Base-by-base conservation (phyloP, 2,113 vertebrate genomes). In the Ophiodon elongatus region DNA sequence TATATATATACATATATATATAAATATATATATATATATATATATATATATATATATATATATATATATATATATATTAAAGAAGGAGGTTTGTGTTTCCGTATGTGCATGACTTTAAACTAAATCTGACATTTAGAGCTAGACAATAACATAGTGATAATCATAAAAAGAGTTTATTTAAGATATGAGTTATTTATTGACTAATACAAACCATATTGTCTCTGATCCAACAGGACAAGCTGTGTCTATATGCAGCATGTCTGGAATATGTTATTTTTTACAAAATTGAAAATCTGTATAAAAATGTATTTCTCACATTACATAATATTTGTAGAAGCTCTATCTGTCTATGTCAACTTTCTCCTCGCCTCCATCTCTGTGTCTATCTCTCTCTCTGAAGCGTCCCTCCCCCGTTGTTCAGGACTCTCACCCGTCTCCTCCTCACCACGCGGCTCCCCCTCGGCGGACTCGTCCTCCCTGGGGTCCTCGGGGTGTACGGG, bases 401-500 rank as follows among this genome's bases (percentile, higher is more conserved):
- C 37, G 57, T 89, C 47, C 43, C 84, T 6, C 73, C 87, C 9
- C 84, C 52, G 17, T 89, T 90, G 41, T 88, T 90, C 35, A 88
- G 59, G 59, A 95, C 84, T 45, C 83, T 95, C 80, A 95, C 89
- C 76, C 87, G 91, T 79, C 92, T 93, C 78, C 89, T 94, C 77
- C 86, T 92, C 81, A 92, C 54, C 84, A 92, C 85, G 52, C 87
- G 79, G 14, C 75, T 88, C 35, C 89, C 74, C 63, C 76, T 84
- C 2, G 39, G 31, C 0, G 90, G 83, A 13, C 57, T 70, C 4
- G 73, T 35, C 67, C 72, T 84, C 75, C 29, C 41, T 19, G 47
- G n/a, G 50, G 23, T 73, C 62, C 78, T 82, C 0, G 52, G 81
- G 45, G 67, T 73, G 83, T 90, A 89, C 29, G 73, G 89, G 60